Conservation (phyloP, 1,140 invertebrate species). For the Drosophila rhopaloa region DNA sequence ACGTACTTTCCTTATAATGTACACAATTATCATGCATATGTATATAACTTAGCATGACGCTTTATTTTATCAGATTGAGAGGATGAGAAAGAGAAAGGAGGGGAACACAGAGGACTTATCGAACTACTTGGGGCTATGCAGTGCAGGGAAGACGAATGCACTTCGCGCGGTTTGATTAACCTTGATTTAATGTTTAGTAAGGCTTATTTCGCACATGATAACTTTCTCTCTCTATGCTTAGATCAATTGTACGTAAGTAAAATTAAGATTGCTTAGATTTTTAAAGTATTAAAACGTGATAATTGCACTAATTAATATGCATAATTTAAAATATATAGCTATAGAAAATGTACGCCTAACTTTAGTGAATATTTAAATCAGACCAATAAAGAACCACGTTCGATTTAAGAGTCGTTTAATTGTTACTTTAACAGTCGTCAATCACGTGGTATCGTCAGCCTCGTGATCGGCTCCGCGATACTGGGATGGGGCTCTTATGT, state of each 20-base stretch:
- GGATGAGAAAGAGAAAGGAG: constrained; percentile 2
- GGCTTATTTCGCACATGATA: constrained; percentile 23
- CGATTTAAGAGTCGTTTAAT: constrained; percentile 31
- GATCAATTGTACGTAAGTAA: constrained; percentile 49
- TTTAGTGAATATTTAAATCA: constrained; percentile 53
- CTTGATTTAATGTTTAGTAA: constrained; percentile 36
- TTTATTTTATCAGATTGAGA: constrained; percentile 68
- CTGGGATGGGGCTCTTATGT: not conserved
- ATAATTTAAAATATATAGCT: constrained; percentile 57
- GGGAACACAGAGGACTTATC: constrained; percentile 38
- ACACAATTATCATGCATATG: constrained; percentile 30
- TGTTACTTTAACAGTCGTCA: constrained; percentile 22
- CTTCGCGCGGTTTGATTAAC: constrained; percentile 18
- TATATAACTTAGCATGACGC: constrained; percentile 58
- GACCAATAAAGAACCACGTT: constrained; percentile 73
- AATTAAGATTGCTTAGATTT: constrained; percentile 66
- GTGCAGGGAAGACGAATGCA: constrained; percentile 30
- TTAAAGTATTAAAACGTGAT: constrained; percentile 81
- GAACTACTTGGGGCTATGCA: constrained; percentile 36
- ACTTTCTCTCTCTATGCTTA: constrained; percentile 35
- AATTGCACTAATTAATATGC: constrained; percentile 66
- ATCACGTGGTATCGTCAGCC: constrained; percentile 52
- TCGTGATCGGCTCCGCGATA: not conserved
- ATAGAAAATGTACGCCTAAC: constrained; percentile 50
- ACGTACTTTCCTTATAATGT: constrained; percentile 25